phyloP scores from a whole-genome alignment of 2,797 vertebrate genomes.

The Sciurus carolinensis region DNA sequence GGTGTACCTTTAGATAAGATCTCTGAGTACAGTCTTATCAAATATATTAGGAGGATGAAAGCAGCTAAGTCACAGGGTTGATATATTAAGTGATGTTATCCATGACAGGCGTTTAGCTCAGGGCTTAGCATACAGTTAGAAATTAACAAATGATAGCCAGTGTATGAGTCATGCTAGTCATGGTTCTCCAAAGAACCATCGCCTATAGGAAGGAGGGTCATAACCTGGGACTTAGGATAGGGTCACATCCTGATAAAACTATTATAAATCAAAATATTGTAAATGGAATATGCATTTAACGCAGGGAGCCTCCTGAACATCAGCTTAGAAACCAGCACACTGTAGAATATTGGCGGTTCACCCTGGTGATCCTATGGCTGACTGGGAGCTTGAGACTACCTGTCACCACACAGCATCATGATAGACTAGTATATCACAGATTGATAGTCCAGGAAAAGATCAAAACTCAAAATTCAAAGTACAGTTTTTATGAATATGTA shows the following conservation, averaged over 20 bases:
- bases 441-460: neutral
- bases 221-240: no score
- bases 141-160: neutral
- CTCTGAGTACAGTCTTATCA: neutral
- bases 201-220: no score
- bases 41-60: neutral
- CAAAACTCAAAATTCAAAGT: neutral
- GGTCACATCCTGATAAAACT: neutral
- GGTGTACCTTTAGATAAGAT: neutral
- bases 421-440: no score
- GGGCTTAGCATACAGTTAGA: neutral
- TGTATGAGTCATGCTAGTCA: neutral
- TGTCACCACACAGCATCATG: neutral
- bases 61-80: neutral
- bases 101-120: neutral
- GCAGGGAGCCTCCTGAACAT: neutral
- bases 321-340: neutral
- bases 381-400: neutral
- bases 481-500: neutral
- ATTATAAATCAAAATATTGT: neutral
- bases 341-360: neutral
- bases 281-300: neutral
- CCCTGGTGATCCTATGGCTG: neutral
- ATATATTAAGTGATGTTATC: neutral
- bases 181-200: neutral